Evolutionary conservation across 2,888 invertebrate genomes (phyloP), one percentile per base, ranked within the genome.

Genomic region (Automeris io): DNA sequence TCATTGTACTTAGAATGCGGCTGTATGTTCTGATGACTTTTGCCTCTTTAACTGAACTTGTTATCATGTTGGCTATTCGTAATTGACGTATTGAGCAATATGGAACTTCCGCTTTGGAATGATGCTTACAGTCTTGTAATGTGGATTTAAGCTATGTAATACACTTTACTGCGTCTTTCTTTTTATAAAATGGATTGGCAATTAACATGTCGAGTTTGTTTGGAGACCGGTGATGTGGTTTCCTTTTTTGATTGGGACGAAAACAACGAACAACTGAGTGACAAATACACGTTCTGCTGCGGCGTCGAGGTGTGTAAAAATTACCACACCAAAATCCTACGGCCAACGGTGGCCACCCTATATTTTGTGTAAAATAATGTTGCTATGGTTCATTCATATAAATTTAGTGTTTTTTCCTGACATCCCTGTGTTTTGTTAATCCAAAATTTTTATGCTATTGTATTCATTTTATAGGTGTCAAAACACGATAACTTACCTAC

Each of bases 201-300:
- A 74, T 70, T 83, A 76, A 83, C 87, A 31, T 87, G 87, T 55
- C 68, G 87, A 58, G 87, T 87, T 55, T 87, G 87, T 54, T 54
- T 87, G 41, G 85, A 87, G 54, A 79, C 76, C 24, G 87, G 86
- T 18, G 87, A 87, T 51, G 86, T 87, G 85, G 87, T 87, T 54
- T 87, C 87, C 39, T 65, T 87, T 19, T 87, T 87, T 55, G 87
- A 87, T 75, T 87, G 87, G 82, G 87, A 87, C 51, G 87, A 87
- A 78, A 87, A 86, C 62, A 87, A 87, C 53, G 86, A 87, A 67
- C 86, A 87, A 76, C 81, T 87, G 18, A 70, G 78, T 46, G 85
- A 87, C 67, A 87, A 87, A 64, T 87, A 85, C 60, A 69, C 74
- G 11, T 83, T 63, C 60, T 85, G 86, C 57, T 81, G 83, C 56